Evolutionary conservation across 2,888 invertebrate species (phyloP), one percentile per base, ranked within the genome.

Genomic region (Trichogramma evanescens): DNA sequence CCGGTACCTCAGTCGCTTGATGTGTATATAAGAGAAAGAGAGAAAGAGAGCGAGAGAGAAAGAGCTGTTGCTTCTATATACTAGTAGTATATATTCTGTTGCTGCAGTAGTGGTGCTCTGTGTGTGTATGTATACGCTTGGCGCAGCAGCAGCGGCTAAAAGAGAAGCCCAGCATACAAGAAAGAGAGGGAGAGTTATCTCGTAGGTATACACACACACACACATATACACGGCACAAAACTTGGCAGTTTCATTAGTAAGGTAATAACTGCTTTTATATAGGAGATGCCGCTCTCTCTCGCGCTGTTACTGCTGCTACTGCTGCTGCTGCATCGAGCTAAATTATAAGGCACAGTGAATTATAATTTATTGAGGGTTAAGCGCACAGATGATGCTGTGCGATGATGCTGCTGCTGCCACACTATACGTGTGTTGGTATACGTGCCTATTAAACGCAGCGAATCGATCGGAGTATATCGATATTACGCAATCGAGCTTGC

Each of bases 201-300:
- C 50, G 46, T 42, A 9, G 46, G 54, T 50, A 46, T 54, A 40
- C 40, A 41, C 6, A 41, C 8, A 40, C 40, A 41, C 6, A 9
- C 38, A 26, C 26, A 26, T 26, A 26, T 26, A 1, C 26, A 26
- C 26, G 3, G 54, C n/a, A 38, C 6, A 8, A 26, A 4, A 26
- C 49, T 9, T 39, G 46, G 51, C 51, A 4, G 49, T 58, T 58
- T 48, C 57, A 49, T 55, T 61, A 61, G 26, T 3, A 57, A 6
- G 46, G 46, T 61, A 61, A 57, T 57, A 61, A 61, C 61, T 48
- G 61, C 43, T 55, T 43, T 54, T 41, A 10, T 26, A 26, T 26
- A 26, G 26, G 26, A 26, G 26, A 26, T 26, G 26, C 26, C 26
- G 26, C 26, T 26, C 26, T 26, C 26, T 46, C 46, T 5, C 5